Evolutionary conservation across 2,888 invertebrate species (phyloP).

Genomic region (Cantharis lateralis): DNA sequence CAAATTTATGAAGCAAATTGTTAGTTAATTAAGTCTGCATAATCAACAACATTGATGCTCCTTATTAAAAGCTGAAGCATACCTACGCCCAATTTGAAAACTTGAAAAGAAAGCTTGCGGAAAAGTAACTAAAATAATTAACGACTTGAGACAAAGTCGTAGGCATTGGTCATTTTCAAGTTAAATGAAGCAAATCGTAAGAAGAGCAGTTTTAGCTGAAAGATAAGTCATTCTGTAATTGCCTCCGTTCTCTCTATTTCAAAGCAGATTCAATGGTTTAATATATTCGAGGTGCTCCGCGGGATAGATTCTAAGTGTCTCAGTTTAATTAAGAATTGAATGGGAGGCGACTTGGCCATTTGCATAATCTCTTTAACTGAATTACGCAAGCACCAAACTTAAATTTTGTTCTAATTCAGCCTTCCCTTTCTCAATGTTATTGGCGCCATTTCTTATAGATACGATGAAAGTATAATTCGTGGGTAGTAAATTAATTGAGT

Average conservation of each 20-base stretch:
- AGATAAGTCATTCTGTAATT: constrained; percentile 23
- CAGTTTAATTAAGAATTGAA: constrained; percentile 42
- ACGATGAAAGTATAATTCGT: constrained; percentile 19
- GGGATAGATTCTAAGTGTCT: constrained; percentile 40
- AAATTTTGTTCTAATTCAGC: constrained; percentile 30
- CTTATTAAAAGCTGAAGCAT: background rate
- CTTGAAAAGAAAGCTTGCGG: background rate
- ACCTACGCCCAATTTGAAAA: background rate
- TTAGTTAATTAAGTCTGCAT: background rate
- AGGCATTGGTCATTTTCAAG: constrained; percentile 7
- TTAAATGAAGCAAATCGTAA: constrained; percentile 9
- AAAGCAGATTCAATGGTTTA: constrained; percentile 21
- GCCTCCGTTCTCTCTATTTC: constrained; percentile 19
- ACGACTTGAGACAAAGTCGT: background rate
- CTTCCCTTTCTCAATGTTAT: constrained; percentile 18
- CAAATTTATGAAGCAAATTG: background rate
- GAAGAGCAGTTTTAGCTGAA: background rate
- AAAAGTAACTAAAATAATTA: background rate
- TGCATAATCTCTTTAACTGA: constrained; percentile 40
- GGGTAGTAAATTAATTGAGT: constrained; percentile 14
- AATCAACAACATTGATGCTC: background rate
- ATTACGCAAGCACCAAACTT: constrained; percentile 30
- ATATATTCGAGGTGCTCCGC: constrained; percentile 32
- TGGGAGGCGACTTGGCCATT: constrained; percentile 34
- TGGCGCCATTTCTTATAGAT: constrained; percentile 20